A percentile compares a stretch with the other conserved stretches of the same genome.
Conservation (phyloP, 1,140 invertebrate species). For the Portunus trituberculatus region DNA sequence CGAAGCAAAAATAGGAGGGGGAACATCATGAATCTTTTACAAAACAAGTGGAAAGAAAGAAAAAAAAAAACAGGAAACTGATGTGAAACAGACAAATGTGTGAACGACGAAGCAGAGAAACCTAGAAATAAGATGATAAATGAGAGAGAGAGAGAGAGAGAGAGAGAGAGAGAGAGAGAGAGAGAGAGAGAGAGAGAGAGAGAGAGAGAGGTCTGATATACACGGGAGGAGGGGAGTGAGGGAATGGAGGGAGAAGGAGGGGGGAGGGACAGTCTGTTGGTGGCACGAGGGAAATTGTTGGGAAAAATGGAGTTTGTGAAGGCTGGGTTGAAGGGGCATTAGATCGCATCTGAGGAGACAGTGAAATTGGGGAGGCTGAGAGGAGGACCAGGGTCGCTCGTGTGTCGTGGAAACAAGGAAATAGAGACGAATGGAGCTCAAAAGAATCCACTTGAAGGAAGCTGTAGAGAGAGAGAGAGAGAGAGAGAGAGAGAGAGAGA, state of each 20-base stretch:
- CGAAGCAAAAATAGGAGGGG: neutral
- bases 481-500: neutral
- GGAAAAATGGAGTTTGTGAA: constrained; percentile 44
- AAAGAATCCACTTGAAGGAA: neutral
- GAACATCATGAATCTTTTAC: no score
- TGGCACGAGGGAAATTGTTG: constrained; percentile 53
- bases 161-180: neutral
- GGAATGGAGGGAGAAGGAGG: no score
- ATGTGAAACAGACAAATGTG: neutral
- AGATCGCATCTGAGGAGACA: neutral
- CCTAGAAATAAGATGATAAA: neutral
- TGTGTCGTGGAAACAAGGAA: neutral
- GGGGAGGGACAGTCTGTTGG: neutral
- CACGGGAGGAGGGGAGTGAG: neutral
- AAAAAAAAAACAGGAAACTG: neutral
- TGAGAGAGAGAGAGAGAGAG: neutral
- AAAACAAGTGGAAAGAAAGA: no score
- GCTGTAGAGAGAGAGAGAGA: neutral
- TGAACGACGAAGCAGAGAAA: neutral
- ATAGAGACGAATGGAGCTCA: neutral
- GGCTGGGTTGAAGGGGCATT: constrained; percentile 5
- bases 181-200: neutral
- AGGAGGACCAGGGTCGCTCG: neutral
- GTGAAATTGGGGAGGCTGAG: constrained; percentile 36
- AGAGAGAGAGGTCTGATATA: neutral